Evolutionary conservation across 2,797 vertebrate genomes (phyloP).

Genomic region (Merluccius polli): DNA sequence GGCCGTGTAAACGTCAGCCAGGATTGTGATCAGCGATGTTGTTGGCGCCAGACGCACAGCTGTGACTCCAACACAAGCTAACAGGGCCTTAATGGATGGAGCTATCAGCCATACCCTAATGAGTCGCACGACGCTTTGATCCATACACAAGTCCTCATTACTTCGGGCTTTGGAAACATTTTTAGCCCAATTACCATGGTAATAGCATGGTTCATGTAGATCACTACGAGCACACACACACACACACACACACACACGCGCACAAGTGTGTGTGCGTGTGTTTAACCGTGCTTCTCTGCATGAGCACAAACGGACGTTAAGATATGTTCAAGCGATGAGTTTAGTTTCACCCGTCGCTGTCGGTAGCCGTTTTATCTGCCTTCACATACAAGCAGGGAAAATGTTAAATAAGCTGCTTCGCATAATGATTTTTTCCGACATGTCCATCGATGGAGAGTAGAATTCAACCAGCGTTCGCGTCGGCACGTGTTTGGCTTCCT

Average conservation of each 20-base stretch:
- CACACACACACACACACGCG: background rate
- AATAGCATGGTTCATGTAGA: background rate
- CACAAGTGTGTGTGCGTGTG: background rate
- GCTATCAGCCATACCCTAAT: slow-evolving; percentile 23
- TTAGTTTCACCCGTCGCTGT: background rate
- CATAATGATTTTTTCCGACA: background rate
- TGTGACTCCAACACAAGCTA: slow-evolving; percentile 25
- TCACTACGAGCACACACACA: background rate
- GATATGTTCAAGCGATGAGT: background rate
- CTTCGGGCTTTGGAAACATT: slow-evolving; percentile 20
- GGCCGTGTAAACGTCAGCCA: slow-evolving; percentile 30
- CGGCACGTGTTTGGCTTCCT: background rate
- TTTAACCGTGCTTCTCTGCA: background rate
- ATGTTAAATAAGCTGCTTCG: no score
- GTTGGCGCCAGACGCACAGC: slow-evolving; percentile 26
- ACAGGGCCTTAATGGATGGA: slow-evolving; percentile 25
- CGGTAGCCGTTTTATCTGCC: background rate
- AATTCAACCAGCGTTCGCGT: background rate
- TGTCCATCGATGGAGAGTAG: background rate
- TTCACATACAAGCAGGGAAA: background rate
- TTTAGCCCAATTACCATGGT: slow-evolving; percentile 3
- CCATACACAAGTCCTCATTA: slow-evolving; percentile 23
- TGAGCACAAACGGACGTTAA: background rate
- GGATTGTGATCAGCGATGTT: slow-evolving; percentile 36
- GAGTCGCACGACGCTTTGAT: slow-evolving; percentile 19